A percentile compares a stretch with the other conserved stretches of the same genome.
Conservation (phyloP, 2,888 invertebrate species). For the Dione juno region DNA sequence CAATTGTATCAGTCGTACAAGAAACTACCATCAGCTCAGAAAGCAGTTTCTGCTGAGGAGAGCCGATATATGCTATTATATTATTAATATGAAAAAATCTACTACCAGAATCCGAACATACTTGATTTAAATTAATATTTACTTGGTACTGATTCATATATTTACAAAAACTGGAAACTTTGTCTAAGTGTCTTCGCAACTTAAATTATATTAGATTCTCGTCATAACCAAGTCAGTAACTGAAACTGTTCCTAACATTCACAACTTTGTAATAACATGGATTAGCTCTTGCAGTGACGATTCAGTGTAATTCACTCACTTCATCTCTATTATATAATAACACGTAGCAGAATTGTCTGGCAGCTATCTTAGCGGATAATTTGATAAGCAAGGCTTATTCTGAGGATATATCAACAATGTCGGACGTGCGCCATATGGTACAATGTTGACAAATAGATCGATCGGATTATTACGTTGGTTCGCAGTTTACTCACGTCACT, state of each 20-base stretch:
- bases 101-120: too few species aligned
- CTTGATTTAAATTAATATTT: too few species aligned
- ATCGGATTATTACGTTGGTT: constrained; percentile 45
- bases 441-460: constrained; percentile 42
- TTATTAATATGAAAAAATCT: too few species aligned
- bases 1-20: too few species aligned
- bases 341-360: constrained; percentile 22
- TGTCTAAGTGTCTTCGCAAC: too few species aligned
- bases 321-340: constrained; percentile 27
- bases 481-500: constrained; percentile 57
- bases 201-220: too few species aligned
- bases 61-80: too few species aligned
- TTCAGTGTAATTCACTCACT: constrained; percentile 2
- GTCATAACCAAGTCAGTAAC: neutral
- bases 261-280: constrained; percentile 19
- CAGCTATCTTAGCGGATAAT: constrained; percentile 35
- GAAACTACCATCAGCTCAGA: too few species aligned
- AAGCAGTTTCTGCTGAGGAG: too few species aligned
- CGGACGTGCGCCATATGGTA: constrained; percentile 37
- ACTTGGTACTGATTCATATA: too few species aligned
- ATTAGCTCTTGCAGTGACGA: constrained; percentile 11
- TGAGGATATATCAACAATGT: constrained; percentile 42
- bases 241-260: constrained; percentile 8
- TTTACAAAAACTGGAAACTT: too few species aligned
- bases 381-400: constrained; percentile 37